These are phyloP conservation scores for Procambarus clarkii DNA, from an alignment of 1,140 invertebrate genomes.

Conservation along the genomic window DNA sequence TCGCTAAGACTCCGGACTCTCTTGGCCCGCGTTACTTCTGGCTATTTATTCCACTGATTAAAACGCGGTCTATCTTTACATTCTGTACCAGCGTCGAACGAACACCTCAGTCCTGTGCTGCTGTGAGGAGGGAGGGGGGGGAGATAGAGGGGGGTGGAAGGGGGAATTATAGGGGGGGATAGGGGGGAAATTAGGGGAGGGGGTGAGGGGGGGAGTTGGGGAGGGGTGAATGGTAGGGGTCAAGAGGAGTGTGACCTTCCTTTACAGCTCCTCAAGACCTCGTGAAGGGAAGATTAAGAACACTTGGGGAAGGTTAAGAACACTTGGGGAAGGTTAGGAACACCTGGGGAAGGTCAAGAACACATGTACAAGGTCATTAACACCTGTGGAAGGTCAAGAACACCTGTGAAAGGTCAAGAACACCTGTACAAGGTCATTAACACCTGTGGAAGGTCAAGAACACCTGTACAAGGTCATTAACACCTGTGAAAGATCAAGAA, in stretches of 20 bases:
- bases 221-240: slow-evolving; percentile 1
- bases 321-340: no score
- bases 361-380: no score
- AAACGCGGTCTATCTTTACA: slow-evolving; percentile 45
- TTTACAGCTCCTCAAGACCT: no score
- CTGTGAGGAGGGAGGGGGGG: background rate
- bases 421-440: no score
- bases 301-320: no score
- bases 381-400: no score
- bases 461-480: no score
- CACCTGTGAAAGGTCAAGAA: no score
- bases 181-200: background rate
- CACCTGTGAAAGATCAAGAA: no score
- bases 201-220: background rate
- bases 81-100: slow-evolving; percentile 5
- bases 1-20: slow-evolving; percentile 1
- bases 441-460: no score
- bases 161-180: background rate
- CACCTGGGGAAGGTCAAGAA: no score
- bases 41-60: slow-evolving; percentile 57
- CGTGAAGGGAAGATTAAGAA: no score
- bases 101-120: slow-evolving; percentile 11
- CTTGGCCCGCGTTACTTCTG: background rate
- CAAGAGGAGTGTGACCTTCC: background rate
- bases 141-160: background rate